phyloP scores from a whole-genome alignment of 2,797 vertebrate species.

The Sus cebifrons region DNA sequence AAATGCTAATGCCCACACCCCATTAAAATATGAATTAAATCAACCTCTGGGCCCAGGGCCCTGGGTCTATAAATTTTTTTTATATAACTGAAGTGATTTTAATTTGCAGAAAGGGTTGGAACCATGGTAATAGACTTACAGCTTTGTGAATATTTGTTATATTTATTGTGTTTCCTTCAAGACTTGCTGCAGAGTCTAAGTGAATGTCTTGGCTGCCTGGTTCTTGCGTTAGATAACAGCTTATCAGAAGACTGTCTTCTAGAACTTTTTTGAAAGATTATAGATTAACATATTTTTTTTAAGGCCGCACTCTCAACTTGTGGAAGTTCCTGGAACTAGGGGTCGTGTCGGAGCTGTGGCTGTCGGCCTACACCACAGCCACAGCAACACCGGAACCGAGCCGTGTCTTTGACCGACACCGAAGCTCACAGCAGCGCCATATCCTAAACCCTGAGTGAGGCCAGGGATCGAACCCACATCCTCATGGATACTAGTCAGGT shows the following conservation, averaged over 20 bases:
- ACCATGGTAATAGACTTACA: neutral
- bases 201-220: neutral
- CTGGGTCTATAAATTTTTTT: neutral
- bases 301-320: too few species aligned
- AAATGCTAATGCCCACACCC: neutral
- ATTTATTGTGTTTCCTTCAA: conserved; percentile 9
- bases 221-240: neutral
- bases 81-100: neutral
- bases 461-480: too few species aligned
- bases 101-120: neutral
- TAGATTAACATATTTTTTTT: neutral
- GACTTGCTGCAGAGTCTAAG: neutral
- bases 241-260: conserved; percentile 1
- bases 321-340: too few species aligned
- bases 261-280: neutral
- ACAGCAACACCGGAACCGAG: too few species aligned
- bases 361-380: too few species aligned
- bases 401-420: too few species aligned
- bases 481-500: too few species aligned
- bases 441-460: too few species aligned
- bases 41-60: neutral
- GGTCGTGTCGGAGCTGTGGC: too few species aligned
- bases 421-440: too few species aligned
- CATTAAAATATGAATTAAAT: conserved; percentile 21
- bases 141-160: conserved; percentile 28